Percentiles rank a stretch among this genome's conserved stretches.
These are phyloP conservation scores for Antitype chi DNA, from an alignment of 2,888 invertebrate genomes.

Conservation along the genomic window DNA sequence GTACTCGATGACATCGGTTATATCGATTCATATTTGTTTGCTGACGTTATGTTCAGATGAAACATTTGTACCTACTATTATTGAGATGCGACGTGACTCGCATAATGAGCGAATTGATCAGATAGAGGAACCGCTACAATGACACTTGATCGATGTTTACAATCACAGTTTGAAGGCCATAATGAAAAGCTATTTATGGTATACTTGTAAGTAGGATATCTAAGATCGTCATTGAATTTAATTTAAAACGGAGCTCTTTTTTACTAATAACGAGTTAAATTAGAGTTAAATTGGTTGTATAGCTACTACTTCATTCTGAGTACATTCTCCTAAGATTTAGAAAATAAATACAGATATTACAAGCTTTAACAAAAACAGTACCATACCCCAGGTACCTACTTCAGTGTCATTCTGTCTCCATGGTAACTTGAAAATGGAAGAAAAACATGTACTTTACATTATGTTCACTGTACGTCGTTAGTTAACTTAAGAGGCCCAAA, in stretches of 20 bases:
- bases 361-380: not conserved
- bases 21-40: constrained; percentile 38
- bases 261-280: not conserved
- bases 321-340: not conserved
- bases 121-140: constrained; percentile 73
- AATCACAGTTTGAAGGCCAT: constrained; percentile 35
- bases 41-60: constrained; percentile 39
- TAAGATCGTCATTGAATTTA: not conserved
- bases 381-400: not conserved
- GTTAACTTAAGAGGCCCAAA: constrained; percentile 17
- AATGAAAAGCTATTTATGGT: constrained; percentile 30
- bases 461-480: constrained; percentile 30
- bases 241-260: not conserved
- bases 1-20: constrained; percentile 21
- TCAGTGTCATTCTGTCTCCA: constrained; percentile 15
- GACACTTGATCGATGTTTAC: constrained; percentile 77
- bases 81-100: constrained; percentile 64
- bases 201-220: constrained; percentile 3
- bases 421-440: constrained; percentile 34
- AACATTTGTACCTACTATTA: constrained; percentile 54
- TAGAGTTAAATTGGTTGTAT: not conserved
- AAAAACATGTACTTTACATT: constrained; percentile 41
- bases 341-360: constrained; percentile 2
- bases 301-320: not conserved
- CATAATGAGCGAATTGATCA: constrained; percentile 74